These are phyloP conservation scores for Ctenopoma multispine DNA, from an alignment of 2,797 vertebrate genomes.

Conservation along the genomic window DNA sequence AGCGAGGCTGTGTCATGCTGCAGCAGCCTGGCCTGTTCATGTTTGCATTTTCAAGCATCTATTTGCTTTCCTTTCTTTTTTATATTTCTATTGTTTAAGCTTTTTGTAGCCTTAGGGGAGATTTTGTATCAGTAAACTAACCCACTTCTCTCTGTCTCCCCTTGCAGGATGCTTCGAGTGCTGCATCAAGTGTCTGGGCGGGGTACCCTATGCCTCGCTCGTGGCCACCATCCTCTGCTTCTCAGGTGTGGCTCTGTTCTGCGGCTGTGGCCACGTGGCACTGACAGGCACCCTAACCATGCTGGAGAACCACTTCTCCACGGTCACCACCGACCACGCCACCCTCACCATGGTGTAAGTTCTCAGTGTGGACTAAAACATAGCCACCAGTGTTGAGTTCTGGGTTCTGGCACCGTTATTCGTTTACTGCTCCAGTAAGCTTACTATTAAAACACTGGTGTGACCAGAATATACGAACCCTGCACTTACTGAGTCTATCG, in stretches of 20 bases:
- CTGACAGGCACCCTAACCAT: slow-evolving; percentile 93
- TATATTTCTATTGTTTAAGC: not conserved
- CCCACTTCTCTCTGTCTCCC: slow-evolving; percentile 51
- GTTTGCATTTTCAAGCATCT: not conserved
- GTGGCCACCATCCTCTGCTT: slow-evolving; percentile 99
- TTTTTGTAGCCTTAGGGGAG: not conserved
- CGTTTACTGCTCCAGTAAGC: not conserved
- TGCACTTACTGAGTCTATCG: slow-evolving; percentile 17
- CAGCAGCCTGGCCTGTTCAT: slow-evolving; percentile 1
- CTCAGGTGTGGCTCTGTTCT: slow-evolving; percentile 96
- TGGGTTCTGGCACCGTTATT: slow-evolving; percentile 4
- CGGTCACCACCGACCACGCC: slow-evolving; percentile 89
- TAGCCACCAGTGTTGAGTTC: slow-evolving; percentile 5
- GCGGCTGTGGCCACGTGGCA: slow-evolving; percentile 96
- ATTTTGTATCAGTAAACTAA: not conserved
- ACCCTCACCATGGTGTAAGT: slow-evolving; percentile 93
- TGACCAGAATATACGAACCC: not conserved
- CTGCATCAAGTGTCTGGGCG: slow-evolving; percentile 99
- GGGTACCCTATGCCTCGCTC: slow-evolving; percentile 97
- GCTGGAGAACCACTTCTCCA: slow-evolving; percentile 96
- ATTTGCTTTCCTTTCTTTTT: not conserved
- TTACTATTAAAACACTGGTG: not conserved
- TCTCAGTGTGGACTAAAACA: not conserved
- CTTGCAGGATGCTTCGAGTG: slow-evolving; percentile 97
- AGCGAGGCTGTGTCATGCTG: slow-evolving; percentile 6